phyloP scores from a whole-genome alignment of 2,113 vertebrate genomes.

The Orientallactaga bullata region DNA sequence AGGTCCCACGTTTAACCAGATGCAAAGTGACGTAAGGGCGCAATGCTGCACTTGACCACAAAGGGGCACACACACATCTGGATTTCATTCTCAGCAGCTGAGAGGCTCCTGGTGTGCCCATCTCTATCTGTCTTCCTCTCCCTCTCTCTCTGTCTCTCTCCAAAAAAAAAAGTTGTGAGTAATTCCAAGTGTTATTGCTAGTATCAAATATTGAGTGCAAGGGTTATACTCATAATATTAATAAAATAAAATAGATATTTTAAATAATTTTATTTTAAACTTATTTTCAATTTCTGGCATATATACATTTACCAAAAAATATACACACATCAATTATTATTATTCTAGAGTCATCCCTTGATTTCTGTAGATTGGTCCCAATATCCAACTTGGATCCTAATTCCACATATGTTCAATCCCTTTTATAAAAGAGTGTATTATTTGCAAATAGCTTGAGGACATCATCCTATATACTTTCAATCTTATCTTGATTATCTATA shows the following conservation, averaged over 20 bases:
- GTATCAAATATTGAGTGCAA: background rate
- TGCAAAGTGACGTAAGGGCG: too few species aligned
- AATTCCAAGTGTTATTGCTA: background rate
- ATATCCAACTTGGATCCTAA: background rate
- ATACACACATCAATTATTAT: background rate
- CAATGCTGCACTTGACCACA: too few species aligned
- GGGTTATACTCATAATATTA: background rate
- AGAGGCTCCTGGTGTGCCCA: too few species aligned
- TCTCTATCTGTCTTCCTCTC: too few species aligned
- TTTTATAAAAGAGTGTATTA: background rate
- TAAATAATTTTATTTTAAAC: background rate
- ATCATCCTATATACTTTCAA: background rate
- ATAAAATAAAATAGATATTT: slow-evolving; percentile 23
- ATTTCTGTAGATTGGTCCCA: background rate
- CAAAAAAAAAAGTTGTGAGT: background rate
- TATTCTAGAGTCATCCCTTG: background rate
- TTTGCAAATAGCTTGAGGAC: background rate
- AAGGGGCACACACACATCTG: too few species aligned
- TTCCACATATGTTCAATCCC: background rate
- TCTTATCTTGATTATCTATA: background rate
- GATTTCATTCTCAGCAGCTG: too few species aligned
- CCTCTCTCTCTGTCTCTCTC: too few species aligned
- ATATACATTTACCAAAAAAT: background rate
- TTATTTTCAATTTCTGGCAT: background rate
- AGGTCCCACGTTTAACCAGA: too few species aligned